These are phyloP conservation scores for Syngnathus typhle DNA, from an alignment of 2,113 vertebrate genomes.

Conservation along the genomic window DNA sequence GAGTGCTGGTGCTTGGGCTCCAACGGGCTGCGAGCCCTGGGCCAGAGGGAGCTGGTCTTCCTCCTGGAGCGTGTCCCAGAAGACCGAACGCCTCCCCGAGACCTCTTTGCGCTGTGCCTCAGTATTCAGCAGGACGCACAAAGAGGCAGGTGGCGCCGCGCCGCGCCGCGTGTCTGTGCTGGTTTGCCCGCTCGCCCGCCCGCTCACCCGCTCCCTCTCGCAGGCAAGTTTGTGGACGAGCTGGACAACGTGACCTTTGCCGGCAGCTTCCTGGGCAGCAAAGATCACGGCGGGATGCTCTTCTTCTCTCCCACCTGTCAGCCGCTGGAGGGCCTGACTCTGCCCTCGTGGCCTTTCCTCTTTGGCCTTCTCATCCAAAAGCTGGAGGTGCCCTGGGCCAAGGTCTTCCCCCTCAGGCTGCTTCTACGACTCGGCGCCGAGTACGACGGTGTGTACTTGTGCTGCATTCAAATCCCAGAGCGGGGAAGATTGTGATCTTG, in stretches of 20 bases:
- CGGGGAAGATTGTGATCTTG: no score
- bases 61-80: conserved; percentile 80
- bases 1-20: conserved; percentile 92
- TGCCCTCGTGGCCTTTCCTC: conserved; percentile 82
- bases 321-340: conserved; percentile 72
- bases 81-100: conserved; percentile 81
- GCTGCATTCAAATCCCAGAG: no score
- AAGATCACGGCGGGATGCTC: conserved; percentile 88
- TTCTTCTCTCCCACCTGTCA: conserved; percentile 85
- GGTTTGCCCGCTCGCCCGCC: not conserved
- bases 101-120: conserved; percentile 83
- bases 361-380: conserved; percentile 89
- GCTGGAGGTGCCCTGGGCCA: conserved; percentile 91
- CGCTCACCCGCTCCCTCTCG: not conserved
- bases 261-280: conserved; percentile 81
- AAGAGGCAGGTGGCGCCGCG: conserved; percentile 72
- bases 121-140: conserved; percentile 86
- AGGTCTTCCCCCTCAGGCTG: conserved; percentile 89
- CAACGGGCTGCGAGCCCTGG: conserved; percentile 85
- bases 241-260: conserved; percentile 87
- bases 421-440: conserved; percentile 85
- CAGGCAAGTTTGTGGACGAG: conserved; percentile 84
- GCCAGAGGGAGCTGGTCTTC: conserved; percentile 88
- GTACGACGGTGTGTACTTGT: conserved; percentile 72
- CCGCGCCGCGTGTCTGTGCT: not conserved